Conservation (phyloP, 64 coral and sea anemone genomes). For the Acropora tenuis region DNA sequence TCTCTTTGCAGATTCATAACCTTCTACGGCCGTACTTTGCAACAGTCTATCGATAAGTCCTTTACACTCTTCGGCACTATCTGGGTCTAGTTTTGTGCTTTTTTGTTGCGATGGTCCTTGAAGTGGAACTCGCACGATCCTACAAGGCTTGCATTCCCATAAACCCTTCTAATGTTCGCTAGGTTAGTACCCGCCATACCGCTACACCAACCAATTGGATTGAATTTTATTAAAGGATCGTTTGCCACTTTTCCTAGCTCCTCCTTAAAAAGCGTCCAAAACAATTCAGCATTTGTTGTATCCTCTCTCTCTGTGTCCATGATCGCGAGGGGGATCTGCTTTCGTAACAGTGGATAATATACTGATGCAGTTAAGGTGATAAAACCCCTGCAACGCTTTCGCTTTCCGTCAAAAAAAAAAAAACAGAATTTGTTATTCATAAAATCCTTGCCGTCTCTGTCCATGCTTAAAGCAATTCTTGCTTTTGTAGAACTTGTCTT, state of each 20-base stretch:
- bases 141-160: not conserved
- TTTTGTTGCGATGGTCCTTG: conserved; percentile 50
- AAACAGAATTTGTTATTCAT: conserved; percentile 13
- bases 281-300: not conserved
- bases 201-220: too few species aligned
- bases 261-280: conserved; percentile 38
- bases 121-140: conserved; percentile 55
- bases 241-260: not conserved
- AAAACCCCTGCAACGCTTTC: conserved; percentile 17
- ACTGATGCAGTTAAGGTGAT: conserved; percentile 26
- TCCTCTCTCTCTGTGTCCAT: conserved; percentile 29
- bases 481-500: conserved; percentile 30
- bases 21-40: too few species aligned
- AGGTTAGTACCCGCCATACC: conserved; percentile 21
- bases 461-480: conserved; percentile 7
- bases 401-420: conserved; percentile 13
- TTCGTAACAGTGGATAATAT: conserved; percentile 17
- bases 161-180: not conserved
- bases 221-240: not conserved
- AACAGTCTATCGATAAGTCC: conserved; percentile 32
- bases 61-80: conserved; percentile 47
- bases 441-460: not conserved
- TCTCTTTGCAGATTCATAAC: too few species aligned
- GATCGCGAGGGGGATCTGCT: conserved; percentile 24
- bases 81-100: conserved; percentile 38